Evolutionary conservation across 1,140 invertebrate species (phyloP).

Genomic region (Harpegnathos saltator): DNA sequence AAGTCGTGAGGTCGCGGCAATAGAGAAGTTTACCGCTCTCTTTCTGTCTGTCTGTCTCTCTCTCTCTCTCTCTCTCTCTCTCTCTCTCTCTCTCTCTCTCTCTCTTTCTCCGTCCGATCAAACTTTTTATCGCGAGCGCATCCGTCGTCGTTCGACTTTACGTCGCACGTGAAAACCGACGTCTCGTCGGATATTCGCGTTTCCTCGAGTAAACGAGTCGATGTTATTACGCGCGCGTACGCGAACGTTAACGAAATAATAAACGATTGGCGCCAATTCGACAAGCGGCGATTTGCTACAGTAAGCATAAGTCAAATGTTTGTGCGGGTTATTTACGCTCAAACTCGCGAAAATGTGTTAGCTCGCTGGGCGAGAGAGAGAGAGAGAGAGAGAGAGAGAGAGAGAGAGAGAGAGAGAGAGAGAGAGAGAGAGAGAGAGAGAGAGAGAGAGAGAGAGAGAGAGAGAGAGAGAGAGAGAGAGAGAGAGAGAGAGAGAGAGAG

Average conservation of each 20-base stretch:
- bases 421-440: too few species aligned
- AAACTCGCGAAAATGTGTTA: background rate
- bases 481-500: too few species aligned
- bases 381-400: too few species aligned
- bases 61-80: too few species aligned
- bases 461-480: too few species aligned
- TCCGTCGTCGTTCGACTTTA: background rate
- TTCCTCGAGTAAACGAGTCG: background rate
- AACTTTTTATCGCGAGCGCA: constrained; percentile 25
- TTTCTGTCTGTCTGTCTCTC: too few species aligned
- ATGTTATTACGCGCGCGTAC: background rate
- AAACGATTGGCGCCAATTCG: constrained; percentile 11
- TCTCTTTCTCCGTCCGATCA: background rate
- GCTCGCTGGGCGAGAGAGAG: too few species aligned
- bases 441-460: too few species aligned
- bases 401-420: too few species aligned
- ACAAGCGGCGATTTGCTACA: background rate
- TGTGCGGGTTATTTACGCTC: constrained; percentile 8
- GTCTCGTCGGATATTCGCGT: background rate
- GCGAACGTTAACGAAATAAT: constrained; percentile 15
- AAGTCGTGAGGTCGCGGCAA: constrained; percentile 6
- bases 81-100: too few species aligned
- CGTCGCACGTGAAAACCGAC: background rate
- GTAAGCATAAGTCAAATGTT: constrained; percentile 26
- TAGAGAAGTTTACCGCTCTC: constrained; percentile 21